A percentile compares a stretch with the other conserved stretches of the same genome.
These are phyloP conservation scores for Ascidia mentula DNA, from an alignment of 23 tunicate genomes.

Conservation along the genomic window DNA sequence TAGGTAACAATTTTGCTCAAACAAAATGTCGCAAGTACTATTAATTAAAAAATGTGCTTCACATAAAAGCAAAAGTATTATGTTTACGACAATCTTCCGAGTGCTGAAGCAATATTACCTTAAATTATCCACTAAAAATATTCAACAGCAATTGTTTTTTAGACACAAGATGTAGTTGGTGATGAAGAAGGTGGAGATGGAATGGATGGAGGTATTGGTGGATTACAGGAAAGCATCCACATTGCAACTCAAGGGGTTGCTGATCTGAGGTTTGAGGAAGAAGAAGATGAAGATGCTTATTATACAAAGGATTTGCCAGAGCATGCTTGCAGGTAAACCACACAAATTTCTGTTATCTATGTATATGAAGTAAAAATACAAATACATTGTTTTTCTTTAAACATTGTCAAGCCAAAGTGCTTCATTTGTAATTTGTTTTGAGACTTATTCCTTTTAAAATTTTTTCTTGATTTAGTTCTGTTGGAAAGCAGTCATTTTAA, in stretches of 20 bases:
- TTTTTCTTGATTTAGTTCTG: too few relatives aligned
- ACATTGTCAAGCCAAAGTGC: background rate
- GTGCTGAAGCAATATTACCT: too few relatives aligned
- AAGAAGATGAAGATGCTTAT: constrained; percentile 88
- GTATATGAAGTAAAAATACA: background rate
- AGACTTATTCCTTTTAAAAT: background rate
- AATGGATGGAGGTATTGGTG: constrained; percentile 57
- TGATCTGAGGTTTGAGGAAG: constrained; percentile 92
- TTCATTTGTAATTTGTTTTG: background rate
- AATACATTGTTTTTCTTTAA: too few relatives aligned
- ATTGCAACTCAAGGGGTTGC: constrained; percentile 83
- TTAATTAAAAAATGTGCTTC: too few relatives aligned
- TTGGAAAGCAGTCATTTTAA: too few relatives aligned
- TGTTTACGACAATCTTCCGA: too few relatives aligned
- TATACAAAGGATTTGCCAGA: constrained; percentile 91
- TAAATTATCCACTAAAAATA: too few relatives aligned
- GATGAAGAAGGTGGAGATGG: constrained; percentile 31
- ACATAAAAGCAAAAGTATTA: too few relatives aligned
- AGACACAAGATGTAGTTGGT: constrained; percentile 74
- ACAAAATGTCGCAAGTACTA: too few relatives aligned
- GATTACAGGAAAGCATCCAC: constrained; percentile 86
- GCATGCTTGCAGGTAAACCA: constrained; percentile 90
- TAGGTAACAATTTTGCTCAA: too few relatives aligned
- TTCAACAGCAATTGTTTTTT: background rate
- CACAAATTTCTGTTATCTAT: background rate